Conservation (phyloP, 2,113 vertebrate genomes). For the Saguinus midas region DNA sequence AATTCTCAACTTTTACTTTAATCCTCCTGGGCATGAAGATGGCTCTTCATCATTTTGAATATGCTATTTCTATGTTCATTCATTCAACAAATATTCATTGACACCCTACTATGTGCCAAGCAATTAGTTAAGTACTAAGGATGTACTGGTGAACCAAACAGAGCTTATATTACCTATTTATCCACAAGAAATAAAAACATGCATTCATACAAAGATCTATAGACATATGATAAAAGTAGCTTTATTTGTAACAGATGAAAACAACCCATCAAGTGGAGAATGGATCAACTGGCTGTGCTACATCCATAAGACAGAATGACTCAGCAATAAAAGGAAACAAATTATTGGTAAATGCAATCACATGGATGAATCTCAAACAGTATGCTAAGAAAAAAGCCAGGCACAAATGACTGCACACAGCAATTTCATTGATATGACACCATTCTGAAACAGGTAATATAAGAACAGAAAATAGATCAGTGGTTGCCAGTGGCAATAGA, state of each 20-base stretch:
- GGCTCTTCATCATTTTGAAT: constrained; percentile 32
- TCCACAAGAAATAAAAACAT: constrained; percentile 27
- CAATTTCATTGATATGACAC: not conserved
- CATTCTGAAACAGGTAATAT: not conserved
- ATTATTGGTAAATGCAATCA: not conserved
- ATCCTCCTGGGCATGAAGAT: constrained; percentile 22
- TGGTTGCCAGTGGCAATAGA: not conserved
- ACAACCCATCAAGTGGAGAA: not conserved
- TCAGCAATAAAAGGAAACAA: not conserved
- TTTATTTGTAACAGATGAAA: constrained; percentile 7
- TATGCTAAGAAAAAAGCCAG: not conserved
- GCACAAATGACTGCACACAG: not conserved
- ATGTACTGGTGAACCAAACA: not conserved
- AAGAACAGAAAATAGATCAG: not conserved
- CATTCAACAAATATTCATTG: constrained; percentile 40
- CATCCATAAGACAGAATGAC: not conserved
- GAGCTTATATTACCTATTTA: not conserved
- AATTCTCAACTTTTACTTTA: constrained; percentile 24
- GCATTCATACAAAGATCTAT: not conserved
- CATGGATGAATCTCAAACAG: not conserved
- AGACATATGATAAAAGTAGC: not conserved
- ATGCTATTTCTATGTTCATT: constrained; percentile 39
- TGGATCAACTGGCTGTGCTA: not conserved
- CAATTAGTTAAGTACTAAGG: not conserved
- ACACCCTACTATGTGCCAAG: not conserved